phyloP scores from a whole-genome alignment of 2,113 vertebrate genomes.

The Hemibagrus wyckioides region DNA sequence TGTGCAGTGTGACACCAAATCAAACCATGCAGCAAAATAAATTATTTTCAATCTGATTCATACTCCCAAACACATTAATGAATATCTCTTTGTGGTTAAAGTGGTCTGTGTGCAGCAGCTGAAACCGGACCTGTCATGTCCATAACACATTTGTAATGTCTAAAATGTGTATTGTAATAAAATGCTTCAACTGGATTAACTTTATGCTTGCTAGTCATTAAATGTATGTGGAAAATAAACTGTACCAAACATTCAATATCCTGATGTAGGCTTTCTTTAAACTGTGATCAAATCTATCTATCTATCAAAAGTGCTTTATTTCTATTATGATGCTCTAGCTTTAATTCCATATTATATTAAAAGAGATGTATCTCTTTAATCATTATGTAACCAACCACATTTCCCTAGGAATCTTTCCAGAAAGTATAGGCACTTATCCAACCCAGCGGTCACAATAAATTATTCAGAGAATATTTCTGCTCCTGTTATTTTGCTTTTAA shows the following conservation, averaged over 20 bases:
- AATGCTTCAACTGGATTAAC: neutral
- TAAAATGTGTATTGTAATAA: neutral
- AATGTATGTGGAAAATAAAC: neutral
- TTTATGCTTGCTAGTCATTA: neutral
- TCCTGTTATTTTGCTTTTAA: neutral
- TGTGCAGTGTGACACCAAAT: neutral
- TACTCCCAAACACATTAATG: neutral
- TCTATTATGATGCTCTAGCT: neutral
- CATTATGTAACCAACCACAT: neutral
- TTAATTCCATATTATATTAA: neutral
- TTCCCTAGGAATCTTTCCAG: slow-evolving; percentile 11
- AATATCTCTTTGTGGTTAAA: neutral
- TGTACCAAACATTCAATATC: neutral
- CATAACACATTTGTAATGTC: neutral
- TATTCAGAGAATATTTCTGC: neutral
- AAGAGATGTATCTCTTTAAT: too few relatives aligned
- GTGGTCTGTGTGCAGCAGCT: neutral
- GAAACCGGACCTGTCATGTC: neutral
- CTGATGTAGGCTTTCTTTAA: neutral
- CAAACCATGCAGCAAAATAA: neutral
- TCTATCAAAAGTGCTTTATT: neutral
- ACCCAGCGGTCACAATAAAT: neutral
- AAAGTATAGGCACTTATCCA: neutral
- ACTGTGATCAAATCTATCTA: neutral
- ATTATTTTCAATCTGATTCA: neutral